Evolutionary conservation across 2,113 vertebrate species (phyloP), one percentile per base, ranked within the genome.

Genomic region (Gambusia affinis): DNA sequence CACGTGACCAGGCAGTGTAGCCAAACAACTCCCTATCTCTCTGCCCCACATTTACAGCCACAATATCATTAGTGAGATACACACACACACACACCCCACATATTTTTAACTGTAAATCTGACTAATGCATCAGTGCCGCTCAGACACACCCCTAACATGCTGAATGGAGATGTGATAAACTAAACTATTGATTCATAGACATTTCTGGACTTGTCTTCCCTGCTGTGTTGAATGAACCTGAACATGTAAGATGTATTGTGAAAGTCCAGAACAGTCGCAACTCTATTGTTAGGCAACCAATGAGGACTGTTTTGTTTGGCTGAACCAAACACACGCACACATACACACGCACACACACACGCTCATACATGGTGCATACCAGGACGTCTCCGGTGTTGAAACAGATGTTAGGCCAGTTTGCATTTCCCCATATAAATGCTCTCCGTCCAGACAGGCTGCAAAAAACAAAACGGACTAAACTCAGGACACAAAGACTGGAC

Each of bases 1-100:
- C 89, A 88, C 35, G 82, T 90, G 88, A 88, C 72, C 64, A 70
- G 63, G 24, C 67, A 57, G 71, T 12, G 28, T 4, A 24, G 64
- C 28, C 67, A 44, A 73, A 81, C 72, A 57, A 35, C 67, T 67
- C 37, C 19, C 39, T n/a, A 17, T 67, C 51, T 57, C 44, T n/a
- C 64, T 19, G 60, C 1, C 44, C 8, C 75, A 57, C 57, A 70
- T 67, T 67, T 29, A 74, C 63, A 66, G 62, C 30, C 63, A 35
- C 33, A 64, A 37, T 35, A 37, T 35, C 30, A 62, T 15, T 8
- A 19, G 0, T 28, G 30, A 19, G 17, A 19, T 6, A 47, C 44
- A 47, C 44, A 19, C 44, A 47, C 22, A n/a, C 22, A 54, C 19
- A 8, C 22, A 22, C 47, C 6, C 22, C 28, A 62, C 28, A 30